Evolutionary conservation across 2,797 vertebrate species (phyloP), one percentile per base, ranked within the genome.

Genomic region (Takifugu rubripes): DNA sequence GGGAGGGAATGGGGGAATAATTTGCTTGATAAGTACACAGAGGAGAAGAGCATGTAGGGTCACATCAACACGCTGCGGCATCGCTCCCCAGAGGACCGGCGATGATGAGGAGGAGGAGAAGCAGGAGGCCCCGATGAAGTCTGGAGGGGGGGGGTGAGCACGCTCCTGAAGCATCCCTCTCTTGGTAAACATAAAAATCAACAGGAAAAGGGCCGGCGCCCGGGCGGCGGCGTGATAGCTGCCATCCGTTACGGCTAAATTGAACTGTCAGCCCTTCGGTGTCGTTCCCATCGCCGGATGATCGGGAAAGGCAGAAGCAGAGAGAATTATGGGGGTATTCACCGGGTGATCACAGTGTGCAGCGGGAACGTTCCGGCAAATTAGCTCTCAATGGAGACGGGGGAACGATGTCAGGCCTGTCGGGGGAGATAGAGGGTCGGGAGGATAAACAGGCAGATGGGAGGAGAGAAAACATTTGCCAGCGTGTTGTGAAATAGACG

Each of bases 161-260:
- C 53, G 52, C 66, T 72, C 47, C 44, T 31, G 72, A 77, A 76
- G 65, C 81, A 83, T 82, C 83, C 68, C 74, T 76, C 74, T 79
- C 62, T 48, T 61, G 60, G 78, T 67, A 92, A 91, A 92, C 94
- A 94, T 87, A 90, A 90, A 90, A 92, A 87, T 91, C 91, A 84
- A 88, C 84, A 90, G 82, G 82, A 52, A 76, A 84, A 74, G 68
- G 64, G 62, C 71, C 55, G 72, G 69, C 3, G 66, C 47, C 12
- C 27, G 25, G 68, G 65, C 75, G 83, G 69, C 79, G 85, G 62
- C 43, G 67, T 89, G 93, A 95, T 92, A 90, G 94, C 92, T 73
- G 77, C 92, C 93, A 98, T 98, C 94, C 89, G 93, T 98, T 94
- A 96, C 79, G 87, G 84, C 92, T 88, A 97, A 97, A 98, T 98